Percentiles rank a stretch among this genome's conserved stretches.
These are phyloP conservation scores for Ferdinandea cuprea DNA, from an alignment of 2,888 invertebrate species.

Conservation along the genomic window DNA sequence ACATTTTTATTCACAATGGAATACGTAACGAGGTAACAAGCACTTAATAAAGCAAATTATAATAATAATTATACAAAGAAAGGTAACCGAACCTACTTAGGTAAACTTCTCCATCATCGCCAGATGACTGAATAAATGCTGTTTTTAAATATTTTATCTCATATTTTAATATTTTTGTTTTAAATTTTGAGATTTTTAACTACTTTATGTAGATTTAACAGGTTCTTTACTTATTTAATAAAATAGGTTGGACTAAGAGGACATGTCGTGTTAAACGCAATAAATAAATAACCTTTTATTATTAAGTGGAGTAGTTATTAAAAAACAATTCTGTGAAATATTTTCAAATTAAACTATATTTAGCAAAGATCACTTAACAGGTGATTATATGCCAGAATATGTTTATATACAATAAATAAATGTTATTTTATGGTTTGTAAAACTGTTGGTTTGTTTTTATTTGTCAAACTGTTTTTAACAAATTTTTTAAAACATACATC, in stretches of 20 bases:
- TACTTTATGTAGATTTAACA: conserved; percentile 16
- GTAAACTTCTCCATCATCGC: conserved; percentile 8
- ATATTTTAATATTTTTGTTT: not conserved
- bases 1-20: not conserved
- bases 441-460: conserved; percentile 11
- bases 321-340: conserved; percentile 4
- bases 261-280: conserved; percentile 17
- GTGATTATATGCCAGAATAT: conserved; percentile 35
- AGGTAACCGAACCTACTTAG: conserved; percentile 11
- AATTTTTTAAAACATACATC: no score
- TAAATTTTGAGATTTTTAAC: conserved; percentile 8
- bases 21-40: conserved; percentile 30
- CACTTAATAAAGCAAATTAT: not conserved
- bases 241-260: conserved; percentile 13
- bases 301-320: conserved; percentile 17
- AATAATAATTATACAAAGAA: not conserved
- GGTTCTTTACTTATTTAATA: not conserved
- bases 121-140: conserved; percentile 9
- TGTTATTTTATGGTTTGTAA: conserved; percentile 47
- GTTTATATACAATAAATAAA: conserved; percentile 44
- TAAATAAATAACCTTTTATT: conserved; percentile 5
- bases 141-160: not conserved
- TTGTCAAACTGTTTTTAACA: conserved; percentile 8
- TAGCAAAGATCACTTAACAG: conserved; percentile 25
- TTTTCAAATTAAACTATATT: conserved; percentile 29